A percentile compares a stretch with the other conserved stretches of the same genome.
Evolutionary conservation across 2,888 invertebrate species (phyloP).

Genomic region (Watsonalla cultraria): DNA sequence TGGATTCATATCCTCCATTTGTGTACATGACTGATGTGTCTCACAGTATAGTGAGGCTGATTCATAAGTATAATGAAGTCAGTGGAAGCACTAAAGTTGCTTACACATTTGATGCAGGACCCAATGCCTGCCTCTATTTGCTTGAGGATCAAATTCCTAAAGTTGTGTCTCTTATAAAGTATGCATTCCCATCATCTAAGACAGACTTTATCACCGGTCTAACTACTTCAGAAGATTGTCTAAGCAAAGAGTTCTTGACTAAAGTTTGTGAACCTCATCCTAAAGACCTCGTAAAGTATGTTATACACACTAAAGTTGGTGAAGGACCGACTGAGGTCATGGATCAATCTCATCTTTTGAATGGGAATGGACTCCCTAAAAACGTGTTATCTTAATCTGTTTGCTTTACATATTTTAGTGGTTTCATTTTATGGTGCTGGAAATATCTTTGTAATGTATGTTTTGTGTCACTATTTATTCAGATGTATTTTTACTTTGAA

Average conservation of each 20-base stretch:
- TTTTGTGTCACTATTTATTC: neutral
- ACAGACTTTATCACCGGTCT: conserved; percentile 58
- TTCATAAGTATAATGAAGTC: conserved; percentile 89
- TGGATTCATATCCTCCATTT: conserved; percentile 96
- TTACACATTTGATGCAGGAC: conserved; percentile 99
- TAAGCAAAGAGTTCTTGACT: conserved; percentile 31
- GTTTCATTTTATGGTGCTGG: neutral
- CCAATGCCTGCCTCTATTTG: conserved; percentile 95
- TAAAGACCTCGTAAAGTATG: conserved; percentile 84
- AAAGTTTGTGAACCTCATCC: conserved; percentile 53
- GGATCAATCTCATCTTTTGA: conserved; percentile 52
- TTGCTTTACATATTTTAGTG: neutral
- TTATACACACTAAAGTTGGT: conserved; percentile 91
- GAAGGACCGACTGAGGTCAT: conserved; percentile 83
- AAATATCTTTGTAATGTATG: neutral
- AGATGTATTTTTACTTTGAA: conserved; percentile 9
- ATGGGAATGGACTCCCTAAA: conserved; percentile 41
- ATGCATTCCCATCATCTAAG: conserved; percentile 83
- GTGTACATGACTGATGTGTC: conserved; percentile 95
- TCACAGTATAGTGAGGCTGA: conserved; percentile 85
- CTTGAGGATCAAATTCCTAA: conserved; percentile 85
- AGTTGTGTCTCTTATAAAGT: conserved; percentile 82
- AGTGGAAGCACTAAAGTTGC: conserved; percentile 85
- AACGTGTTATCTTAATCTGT: neutral
- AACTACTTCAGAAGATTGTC: conserved; percentile 13